phyloP scores from a whole-genome alignment of 1,140 invertebrate genomes.

The Eupristina koningsbergeri region DNA sequence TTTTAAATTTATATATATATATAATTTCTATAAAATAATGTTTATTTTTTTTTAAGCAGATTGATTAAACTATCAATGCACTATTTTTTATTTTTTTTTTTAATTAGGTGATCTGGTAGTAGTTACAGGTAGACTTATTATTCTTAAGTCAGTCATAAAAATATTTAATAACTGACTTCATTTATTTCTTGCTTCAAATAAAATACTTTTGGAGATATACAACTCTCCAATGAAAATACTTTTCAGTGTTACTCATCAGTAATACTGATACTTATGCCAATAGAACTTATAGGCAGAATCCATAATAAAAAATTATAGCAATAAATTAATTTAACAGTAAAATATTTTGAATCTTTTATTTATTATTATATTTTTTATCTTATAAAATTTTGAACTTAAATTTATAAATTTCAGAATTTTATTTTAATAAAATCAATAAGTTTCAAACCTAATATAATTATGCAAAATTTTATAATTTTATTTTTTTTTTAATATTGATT shows the following conservation, averaged over 20 bases:
- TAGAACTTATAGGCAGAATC: conserved; percentile 39
- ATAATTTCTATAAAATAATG: no score
- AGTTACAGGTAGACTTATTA: conserved; percentile 12
- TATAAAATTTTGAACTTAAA: not conserved
- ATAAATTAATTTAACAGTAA: conserved; percentile 24
- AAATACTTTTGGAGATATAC: not conserved
- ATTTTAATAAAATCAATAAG: not conserved
- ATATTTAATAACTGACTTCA: conserved; percentile 28
- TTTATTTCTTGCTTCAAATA: conserved; percentile 19
- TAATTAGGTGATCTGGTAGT: conserved; percentile 22
- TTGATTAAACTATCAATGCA: not conserved
- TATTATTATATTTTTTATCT: not conserved
- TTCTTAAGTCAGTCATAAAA: conserved; percentile 2
- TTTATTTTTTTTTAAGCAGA: no score
- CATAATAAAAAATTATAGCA: conserved; percentile 13
- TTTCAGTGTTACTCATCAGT: conserved; percentile 28
- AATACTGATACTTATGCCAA: conserved; percentile 49
- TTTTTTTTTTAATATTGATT: conserved; percentile 24
- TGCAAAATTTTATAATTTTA: conserved; percentile 20
- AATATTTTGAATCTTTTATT: not conserved
- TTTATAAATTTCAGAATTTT: not conserved
- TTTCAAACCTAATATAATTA: not conserved
- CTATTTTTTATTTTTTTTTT: conserved; percentile 13
- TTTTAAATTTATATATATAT: not conserved
- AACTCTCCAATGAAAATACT: conserved; percentile 7